Conservation (phyloP, 2,113 vertebrate species). For the Lynx canadensis region DNA sequence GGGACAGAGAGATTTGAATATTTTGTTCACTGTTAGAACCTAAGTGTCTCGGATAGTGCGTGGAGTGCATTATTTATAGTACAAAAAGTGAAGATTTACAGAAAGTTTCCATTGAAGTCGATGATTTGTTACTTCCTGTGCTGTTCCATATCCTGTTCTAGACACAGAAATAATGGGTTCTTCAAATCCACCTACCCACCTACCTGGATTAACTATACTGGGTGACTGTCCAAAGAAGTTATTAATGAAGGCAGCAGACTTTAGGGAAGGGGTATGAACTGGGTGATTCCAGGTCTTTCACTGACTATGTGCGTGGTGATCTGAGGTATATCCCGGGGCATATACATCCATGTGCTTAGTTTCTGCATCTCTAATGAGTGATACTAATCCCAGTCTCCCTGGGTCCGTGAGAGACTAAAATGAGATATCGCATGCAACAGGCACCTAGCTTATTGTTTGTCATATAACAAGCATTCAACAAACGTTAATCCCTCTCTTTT, state of each 20-base stretch:
- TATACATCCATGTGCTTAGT: not conserved
- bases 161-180: not conserved
- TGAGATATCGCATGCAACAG: not conserved
- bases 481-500: slow-evolving; percentile 50
- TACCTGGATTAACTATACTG: not conserved
- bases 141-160: not conserved
- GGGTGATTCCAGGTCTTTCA: not conserved
- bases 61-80: not conserved
- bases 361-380: not conserved
- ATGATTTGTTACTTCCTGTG: not conserved
- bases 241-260: not conserved
- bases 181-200: not conserved
- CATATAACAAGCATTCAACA: not conserved
- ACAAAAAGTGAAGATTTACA: not conserved
- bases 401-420: not conserved
- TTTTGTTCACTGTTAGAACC: not conserved
- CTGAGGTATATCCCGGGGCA: not conserved
- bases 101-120: not conserved
- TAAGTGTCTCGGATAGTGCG: not conserved
- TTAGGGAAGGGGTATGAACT: not conserved
- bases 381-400: not conserved
- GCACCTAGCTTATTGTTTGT: not conserved
- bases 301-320: fast-evolving
- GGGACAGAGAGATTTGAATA: not conserved
- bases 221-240: too few relatives aligned